Percentiles rank a stretch among this genome's conserved stretches.
phyloP scores from a whole-genome alignment of 2,888 invertebrate genomes.

The Drosophila bunnanda region DNA sequence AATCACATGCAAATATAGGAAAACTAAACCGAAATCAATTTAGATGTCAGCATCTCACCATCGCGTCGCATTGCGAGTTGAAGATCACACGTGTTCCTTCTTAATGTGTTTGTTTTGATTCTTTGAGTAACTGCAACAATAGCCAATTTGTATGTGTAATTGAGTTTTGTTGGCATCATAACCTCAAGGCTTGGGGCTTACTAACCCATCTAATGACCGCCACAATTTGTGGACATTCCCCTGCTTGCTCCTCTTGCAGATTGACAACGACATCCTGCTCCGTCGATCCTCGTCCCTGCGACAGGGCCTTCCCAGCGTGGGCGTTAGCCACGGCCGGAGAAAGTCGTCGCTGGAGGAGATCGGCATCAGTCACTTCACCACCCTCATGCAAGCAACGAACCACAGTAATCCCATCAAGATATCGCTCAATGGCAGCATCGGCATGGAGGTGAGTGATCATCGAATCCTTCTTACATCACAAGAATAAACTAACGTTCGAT shows the following conservation, averaged over 20 bases:
- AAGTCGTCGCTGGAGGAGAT: conserved; percentile 95
- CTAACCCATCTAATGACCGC: conserved; percentile 43
- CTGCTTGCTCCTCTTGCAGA: conserved; percentile 71
- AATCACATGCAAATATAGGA: conserved; percentile 28
- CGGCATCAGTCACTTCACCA: conserved; percentile 92
- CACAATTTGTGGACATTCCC: conserved; percentile 39
- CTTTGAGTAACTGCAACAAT: conserved; percentile 44
- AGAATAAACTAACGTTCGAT: neutral
- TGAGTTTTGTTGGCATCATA: conserved; percentile 46
- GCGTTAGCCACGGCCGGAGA: conserved; percentile 86
- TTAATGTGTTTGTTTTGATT: conserved; percentile 52
- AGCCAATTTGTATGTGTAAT: conserved; percentile 66
- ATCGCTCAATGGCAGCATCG: conserved; percentile 93
- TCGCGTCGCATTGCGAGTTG: conserved; percentile 16
- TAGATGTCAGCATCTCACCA: conserved; percentile 9
- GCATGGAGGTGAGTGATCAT: conserved; percentile 87
- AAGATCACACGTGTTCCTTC: conserved; percentile 29
- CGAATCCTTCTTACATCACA: fast-evolving
- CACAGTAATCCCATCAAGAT: conserved; percentile 92
- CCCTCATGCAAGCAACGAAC: conserved; percentile 88
- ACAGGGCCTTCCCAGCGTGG: conserved; percentile 90
- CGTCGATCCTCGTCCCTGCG: conserved; percentile 93
- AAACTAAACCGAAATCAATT: conserved; percentile 2
- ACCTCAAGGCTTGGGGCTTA: neutral
- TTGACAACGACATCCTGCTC: conserved; percentile 92